Base-by-base conservation (phyloP, 1,140 invertebrate species). In the Melanaphis sacchari region DNA sequence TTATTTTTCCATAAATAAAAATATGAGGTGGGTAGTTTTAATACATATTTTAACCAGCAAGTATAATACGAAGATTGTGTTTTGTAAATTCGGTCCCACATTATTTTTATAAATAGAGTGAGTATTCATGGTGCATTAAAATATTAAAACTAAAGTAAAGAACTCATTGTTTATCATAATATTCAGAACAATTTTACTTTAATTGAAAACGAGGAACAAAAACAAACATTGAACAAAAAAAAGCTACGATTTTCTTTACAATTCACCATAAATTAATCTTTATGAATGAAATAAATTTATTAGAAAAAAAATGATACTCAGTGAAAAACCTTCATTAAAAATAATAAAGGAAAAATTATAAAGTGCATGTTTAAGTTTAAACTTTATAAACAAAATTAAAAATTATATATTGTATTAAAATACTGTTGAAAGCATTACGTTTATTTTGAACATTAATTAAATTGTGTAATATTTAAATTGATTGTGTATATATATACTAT, bases 381-480 rank as follows among this genome's bases (percentile, higher is more conserved):
- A 46, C 84, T 87, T 87, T 46, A 2, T 31, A 87, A 87, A 18
- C 41, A 87, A 26, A 43, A 87, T 87, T 87, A 43, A 87, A 87
- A 43, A 87, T 36, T 87, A 43, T 87, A 87, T 46, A 41, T 41
- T 84, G 36, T 84, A 41, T 87, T 46, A 31, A 87, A 49, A 49
- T 49, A 31, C 26, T 43, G 24, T 87, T 46, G 4, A 15, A n/a
- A 26, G 24, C 43, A 87, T 46, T 43, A 87, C 43, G 31, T 41
- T 43, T 87, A 46, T 15, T 41, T 46, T 41, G 84, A 41, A 43
- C 84, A 46, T 87, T 87, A 87, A n/a, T 87, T 38, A 87, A 87
- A 87, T n/a, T 15, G 84, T 43, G 41, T 21, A 41, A 15, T 41
- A 87, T 46, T 87, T 3, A 87, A 46, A 87, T 87, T 87, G 24